Evolutionary conservation across 1,140 invertebrate species (phyloP).

Genomic region (Heliconius hermathena): DNA sequence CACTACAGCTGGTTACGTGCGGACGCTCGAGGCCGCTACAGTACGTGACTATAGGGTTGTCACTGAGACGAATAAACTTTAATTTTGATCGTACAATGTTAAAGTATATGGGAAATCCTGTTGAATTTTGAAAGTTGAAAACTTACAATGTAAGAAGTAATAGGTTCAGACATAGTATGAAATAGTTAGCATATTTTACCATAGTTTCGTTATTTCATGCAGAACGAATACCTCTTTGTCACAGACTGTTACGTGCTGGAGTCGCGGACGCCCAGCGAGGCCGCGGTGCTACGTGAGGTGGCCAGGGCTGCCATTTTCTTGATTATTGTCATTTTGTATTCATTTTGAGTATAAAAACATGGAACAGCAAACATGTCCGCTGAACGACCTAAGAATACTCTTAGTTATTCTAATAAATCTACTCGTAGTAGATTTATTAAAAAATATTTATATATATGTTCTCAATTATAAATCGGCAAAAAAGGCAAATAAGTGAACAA

Average conservation of each 20-base stretch:
- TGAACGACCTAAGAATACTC: too few relatives aligned
- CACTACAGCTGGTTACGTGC: slow-evolving; percentile 17
- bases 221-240: slow-evolving; percentile 11
- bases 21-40: background rate
- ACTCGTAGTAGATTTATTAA: too few relatives aligned
- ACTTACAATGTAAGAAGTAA: background rate
- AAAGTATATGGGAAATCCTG: too few relatives aligned
- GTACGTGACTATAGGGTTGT: background rate
- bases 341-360: background rate
- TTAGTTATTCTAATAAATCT: too few relatives aligned
- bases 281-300: slow-evolving; percentile 28
- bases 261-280: slow-evolving; percentile 26
- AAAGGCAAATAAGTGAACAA: too few relatives aligned
- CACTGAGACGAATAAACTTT: background rate
- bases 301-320: slow-evolving; percentile 23
- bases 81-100: background rate
- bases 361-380: background rate
- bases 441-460: too few relatives aligned
- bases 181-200: background rate
- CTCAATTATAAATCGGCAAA: too few relatives aligned
- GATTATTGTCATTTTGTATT: background rate
- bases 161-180: background rate
- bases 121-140: too few relatives aligned
- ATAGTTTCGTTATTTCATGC: slow-evolving; percentile 8
- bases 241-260: slow-evolving; percentile 23